Evolutionary conservation across 2,797 vertebrate species (phyloP).

Genomic region (Micromesistius poutassou): DNA sequence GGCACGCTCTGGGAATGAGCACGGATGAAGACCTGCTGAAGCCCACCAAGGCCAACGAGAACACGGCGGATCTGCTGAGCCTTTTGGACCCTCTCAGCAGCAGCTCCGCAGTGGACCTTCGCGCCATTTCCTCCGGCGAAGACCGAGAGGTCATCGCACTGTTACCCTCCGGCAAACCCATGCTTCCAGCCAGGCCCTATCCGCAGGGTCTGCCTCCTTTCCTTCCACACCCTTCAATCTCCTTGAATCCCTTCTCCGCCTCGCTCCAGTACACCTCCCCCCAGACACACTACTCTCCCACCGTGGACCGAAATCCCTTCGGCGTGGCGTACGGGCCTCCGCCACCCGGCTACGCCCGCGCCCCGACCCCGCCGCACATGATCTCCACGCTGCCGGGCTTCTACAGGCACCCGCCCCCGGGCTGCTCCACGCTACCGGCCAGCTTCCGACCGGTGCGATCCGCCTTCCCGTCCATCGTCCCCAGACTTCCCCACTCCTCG

Average conservation of each 20-base stretch:
- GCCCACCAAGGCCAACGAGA: slow-evolving; percentile 59
- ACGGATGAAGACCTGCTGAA: slow-evolving; percentile 73
- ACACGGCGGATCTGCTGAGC: slow-evolving; percentile 77
- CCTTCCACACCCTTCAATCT: slow-evolving; percentile 65
- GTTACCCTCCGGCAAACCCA: slow-evolving; percentile 54
- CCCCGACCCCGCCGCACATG: slow-evolving; percentile 65
- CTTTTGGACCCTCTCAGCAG: slow-evolving; percentile 85
- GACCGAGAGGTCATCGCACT: slow-evolving; percentile 40
- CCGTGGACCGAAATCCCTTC: slow-evolving; percentile 78
- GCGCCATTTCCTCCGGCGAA: slow-evolving; percentile 41
- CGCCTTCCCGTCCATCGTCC: slow-evolving; percentile 32
- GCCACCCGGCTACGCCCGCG: slow-evolving; percentile 67
- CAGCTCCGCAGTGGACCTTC: slow-evolving; percentile 34
- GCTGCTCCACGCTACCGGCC: slow-evolving; percentile 62
- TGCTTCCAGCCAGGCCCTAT: slow-evolving; percentile 70
- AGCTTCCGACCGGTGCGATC: slow-evolving; percentile 49
- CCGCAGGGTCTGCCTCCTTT: slow-evolving; percentile 64
- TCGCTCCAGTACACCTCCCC: slow-evolving; percentile 66
- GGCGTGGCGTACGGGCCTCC: slow-evolving; percentile 69
- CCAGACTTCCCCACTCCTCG: slow-evolving; percentile 69
- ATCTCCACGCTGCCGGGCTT: slow-evolving; percentile 77
- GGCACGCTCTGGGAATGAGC: slow-evolving; percentile 62
- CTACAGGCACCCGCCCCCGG: slow-evolving; percentile 77
- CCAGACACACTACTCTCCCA: slow-evolving; percentile 69
- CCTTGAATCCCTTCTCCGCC: slow-evolving; percentile 85